phyloP scores from a whole-genome alignment of 1,140 invertebrate genomes.

The Stenopsyche tienmushanensis region DNA sequence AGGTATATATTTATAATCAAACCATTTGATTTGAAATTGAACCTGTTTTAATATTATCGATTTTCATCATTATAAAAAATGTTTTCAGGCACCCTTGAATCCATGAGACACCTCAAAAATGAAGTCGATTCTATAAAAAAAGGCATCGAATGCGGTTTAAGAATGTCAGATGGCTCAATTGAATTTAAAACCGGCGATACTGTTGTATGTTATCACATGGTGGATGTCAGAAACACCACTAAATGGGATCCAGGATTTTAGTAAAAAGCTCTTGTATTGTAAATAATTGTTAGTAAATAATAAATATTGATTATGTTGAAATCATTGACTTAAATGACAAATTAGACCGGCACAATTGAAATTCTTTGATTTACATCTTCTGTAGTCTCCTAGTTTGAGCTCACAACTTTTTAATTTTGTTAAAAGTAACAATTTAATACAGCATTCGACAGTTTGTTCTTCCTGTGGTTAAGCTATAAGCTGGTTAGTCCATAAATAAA shows the following conservation, averaged over 20 bases:
- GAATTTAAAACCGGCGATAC: slow-evolving; percentile 74
- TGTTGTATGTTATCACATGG: slow-evolving; percentile 73
- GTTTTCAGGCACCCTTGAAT: slow-evolving; percentile 66
- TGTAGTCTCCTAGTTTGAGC: too few species aligned
- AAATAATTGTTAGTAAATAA: not conserved
- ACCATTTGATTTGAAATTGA: slow-evolving; percentile 1
- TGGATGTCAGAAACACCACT: slow-evolving; percentile 63
- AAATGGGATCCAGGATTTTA: slow-evolving; percentile 87
- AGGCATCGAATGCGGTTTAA: slow-evolving; percentile 85
- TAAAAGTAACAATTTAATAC: too few species aligned
- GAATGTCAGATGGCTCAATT: slow-evolving; percentile 66
- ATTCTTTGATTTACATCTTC: too few species aligned
- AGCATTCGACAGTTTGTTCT: too few species aligned
- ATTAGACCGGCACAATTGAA: not conserved
- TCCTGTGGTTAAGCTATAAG: too few species aligned
- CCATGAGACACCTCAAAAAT: slow-evolving; percentile 86
- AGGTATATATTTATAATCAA: slow-evolving; percentile 57
- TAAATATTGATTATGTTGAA: not conserved
- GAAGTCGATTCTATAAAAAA: slow-evolving; percentile 84
- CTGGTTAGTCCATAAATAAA: too few species aligned
- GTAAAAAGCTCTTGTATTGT: slow-evolving; percentile 22
- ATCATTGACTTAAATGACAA: not conserved
- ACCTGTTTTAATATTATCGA: slow-evolving; percentile 3
- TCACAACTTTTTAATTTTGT: too few species aligned
- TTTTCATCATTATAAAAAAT: too few species aligned